Evolutionary conservation across 2,888 invertebrate genomes (phyloP), one percentile per base, ranked within the genome.

Genomic region (Deroplatys truncata): DNA sequence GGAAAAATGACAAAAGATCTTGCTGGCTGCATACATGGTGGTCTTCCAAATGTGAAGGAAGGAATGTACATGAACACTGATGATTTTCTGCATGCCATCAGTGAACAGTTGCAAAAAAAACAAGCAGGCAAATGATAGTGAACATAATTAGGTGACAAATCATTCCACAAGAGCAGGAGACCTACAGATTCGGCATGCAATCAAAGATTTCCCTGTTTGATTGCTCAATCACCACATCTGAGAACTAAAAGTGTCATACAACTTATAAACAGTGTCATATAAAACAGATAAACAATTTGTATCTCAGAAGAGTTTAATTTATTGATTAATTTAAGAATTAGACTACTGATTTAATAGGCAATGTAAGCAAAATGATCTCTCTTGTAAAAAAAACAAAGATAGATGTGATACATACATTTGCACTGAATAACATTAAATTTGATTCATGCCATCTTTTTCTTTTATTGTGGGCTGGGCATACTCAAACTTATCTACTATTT

Each of bases 1-100:
- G 98, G 98, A 84, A 96, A 97, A 92, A 96, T 98, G 96, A 98
- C 98, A 28, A 98, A 98, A 94, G 98, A 98, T 94, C 94, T 98
- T 92, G 97, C 97, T 28, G 97, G 96, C 90, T 98, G 98, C 92
- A 97, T 98, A 92, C 96, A 98, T 93, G 98, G 98, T 35, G 98
- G 98, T 35, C 92, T 97, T 91, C 95, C 96, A 90, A 97, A 97
- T 92, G 96, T 97, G 25, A 97, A 97, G 93, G 96, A 97, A 89
- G 96, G 96, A 90, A 97, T 97, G 95, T 98, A 95, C 93, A 94
- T 98, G 91, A 95, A 97, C 93, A 98, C 98, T 0, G 96, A 97
- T 94, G 98, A 98, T 93, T 98, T 98, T 94, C 94, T 98, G 89
- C 95, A 96, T 90, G 98, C 98, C 83, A 96, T 98, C 92, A 95